These are phyloP conservation scores for Phyllotis vaccarum DNA, from an alignment of 2,797 vertebrate species.

Conservation along the genomic window DNA sequence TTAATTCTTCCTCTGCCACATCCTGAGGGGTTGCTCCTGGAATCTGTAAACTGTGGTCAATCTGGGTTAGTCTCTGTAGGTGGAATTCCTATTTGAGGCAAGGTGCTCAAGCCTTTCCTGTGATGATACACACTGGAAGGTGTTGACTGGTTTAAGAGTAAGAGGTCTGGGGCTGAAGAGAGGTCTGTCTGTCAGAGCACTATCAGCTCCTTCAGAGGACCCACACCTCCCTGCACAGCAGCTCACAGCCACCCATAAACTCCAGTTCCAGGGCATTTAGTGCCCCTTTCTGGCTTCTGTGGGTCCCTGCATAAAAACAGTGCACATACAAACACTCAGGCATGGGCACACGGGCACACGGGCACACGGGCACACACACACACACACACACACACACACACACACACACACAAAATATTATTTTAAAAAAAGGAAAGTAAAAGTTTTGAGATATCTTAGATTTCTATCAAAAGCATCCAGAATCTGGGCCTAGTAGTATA, in stretches of 20 bases:
- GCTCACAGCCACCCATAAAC: not conserved
- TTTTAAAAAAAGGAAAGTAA: not conserved
- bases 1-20: not conserved
- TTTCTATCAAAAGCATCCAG: not conserved
- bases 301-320: not conserved
- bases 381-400: not conserved
- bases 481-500: not conserved
- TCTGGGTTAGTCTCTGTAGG: not conserved
- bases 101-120: not conserved
- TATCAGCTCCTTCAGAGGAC: too few species aligned
- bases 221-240: too few species aligned
- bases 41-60: not conserved
- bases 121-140: not conserved
- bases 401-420: not conserved
- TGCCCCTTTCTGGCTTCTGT: not conserved
- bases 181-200: not conserved
- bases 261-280: not conserved
- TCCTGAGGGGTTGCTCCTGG: not conserved
- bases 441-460: slow-evolving; percentile 10
- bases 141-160: not conserved
- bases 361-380: too few species aligned
- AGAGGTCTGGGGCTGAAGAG: not conserved
- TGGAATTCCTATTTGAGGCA: not conserved
- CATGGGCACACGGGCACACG: too few species aligned
- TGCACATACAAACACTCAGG: too few species aligned